These are phyloP conservation scores for Leptobrachium leishanense DNA, from an alignment of 2,113 vertebrate genomes.

Conservation along the genomic window DNA sequence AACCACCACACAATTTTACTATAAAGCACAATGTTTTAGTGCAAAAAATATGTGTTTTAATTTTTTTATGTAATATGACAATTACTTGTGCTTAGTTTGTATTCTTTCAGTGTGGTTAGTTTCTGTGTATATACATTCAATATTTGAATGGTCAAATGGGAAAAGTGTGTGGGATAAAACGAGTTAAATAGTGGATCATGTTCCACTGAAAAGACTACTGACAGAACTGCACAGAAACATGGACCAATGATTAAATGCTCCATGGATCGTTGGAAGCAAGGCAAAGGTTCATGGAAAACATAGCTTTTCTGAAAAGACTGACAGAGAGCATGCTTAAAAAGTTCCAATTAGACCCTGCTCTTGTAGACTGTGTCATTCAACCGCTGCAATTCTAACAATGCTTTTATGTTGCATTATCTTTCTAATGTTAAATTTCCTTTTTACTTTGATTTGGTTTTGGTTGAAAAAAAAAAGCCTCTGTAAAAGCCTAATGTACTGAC, in stretches of 20 bases:
- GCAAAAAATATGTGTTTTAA: too few relatives aligned
- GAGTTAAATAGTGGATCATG: neutral
- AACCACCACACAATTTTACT: too few relatives aligned
- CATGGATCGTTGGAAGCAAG: constrained; percentile 31
- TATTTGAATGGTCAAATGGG: too few relatives aligned
- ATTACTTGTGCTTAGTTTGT: too few relatives aligned
- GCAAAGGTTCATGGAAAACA: constrained; percentile 24
- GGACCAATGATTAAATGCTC: constrained; percentile 25
- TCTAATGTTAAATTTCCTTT: neutral
- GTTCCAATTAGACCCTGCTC: constrained; percentile 34
- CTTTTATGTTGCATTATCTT: neutral
- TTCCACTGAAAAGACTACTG: neutral
- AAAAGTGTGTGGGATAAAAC: neutral
- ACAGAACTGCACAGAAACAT: constrained; percentile 20
- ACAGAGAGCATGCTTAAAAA: constrained; percentile 24
- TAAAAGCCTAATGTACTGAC: neutral
- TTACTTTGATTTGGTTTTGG: neutral
- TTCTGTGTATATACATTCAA: too few relatives aligned
- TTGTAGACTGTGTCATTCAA: constrained; percentile 23
- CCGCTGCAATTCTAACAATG: neutral
- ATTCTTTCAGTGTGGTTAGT: too few relatives aligned
- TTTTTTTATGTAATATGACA: too few relatives aligned
- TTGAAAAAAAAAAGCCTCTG: too few relatives aligned
- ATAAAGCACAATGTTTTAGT: too few relatives aligned
- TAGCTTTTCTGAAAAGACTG: constrained; percentile 21